Conservation (phyloP, 2,113 vertebrate genomes). For the Pyrgilauda ruficollis region DNA sequence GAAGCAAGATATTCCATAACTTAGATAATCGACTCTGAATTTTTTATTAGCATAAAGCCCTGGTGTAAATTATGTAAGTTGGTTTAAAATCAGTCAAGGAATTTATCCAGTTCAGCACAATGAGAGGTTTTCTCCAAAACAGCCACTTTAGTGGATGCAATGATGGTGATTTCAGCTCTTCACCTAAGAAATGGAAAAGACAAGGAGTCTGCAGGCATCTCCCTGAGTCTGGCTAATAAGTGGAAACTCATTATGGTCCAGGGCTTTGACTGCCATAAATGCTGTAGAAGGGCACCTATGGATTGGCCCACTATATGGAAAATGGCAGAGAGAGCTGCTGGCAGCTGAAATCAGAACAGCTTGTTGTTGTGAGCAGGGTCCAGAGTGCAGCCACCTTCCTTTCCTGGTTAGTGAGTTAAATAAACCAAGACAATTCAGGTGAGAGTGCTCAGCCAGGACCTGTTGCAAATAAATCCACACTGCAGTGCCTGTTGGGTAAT, state of each 20-base stretch:
- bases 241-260: fast-evolving
- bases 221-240: not conserved
- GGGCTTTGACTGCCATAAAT: not conserved
- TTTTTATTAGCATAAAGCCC: not conserved
- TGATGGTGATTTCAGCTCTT: not conserved
- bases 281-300: not conserved
- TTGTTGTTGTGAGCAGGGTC: not conserved
- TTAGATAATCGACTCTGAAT: not conserved
- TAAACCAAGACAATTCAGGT: not conserved
- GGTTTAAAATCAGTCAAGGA: not conserved
- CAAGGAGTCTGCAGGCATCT: not conserved
- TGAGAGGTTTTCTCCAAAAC: not conserved
- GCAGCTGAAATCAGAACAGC: not conserved
- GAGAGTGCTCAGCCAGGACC: not conserved
- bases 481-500: fast-evolving
- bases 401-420: not conserved
- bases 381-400: not conserved
- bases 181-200: not conserved
- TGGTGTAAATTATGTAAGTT: not conserved
- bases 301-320: not conserved
- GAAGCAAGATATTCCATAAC: not conserved
- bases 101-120: not conserved
- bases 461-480: not conserved
- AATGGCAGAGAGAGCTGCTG: not conserved
- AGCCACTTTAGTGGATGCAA: not conserved